Evolutionary conservation across 2,797 vertebrate genomes (phyloP).

Genomic region (Sorex maritimensis): DNA sequence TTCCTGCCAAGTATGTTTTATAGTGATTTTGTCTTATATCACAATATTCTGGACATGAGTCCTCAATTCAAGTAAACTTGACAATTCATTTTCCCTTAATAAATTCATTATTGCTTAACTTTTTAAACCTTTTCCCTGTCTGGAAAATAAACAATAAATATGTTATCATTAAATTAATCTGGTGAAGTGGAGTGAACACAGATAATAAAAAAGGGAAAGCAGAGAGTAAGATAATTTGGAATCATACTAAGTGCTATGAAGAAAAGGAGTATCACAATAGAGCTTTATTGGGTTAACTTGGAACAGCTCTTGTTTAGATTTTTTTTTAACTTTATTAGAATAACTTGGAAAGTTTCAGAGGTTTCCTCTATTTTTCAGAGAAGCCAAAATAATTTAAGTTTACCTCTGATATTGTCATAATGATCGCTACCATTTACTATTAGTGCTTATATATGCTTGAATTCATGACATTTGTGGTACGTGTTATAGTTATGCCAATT

Average conservation of each 20-base stretch:
- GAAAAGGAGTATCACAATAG: not conserved
- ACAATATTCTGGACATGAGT: no score
- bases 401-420: not conserved
- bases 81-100: no score
- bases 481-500: not conserved
- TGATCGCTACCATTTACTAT: not conserved
- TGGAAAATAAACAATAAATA: not conserved
- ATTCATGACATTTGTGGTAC: no score
- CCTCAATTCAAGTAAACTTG: no score
- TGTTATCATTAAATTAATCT: not conserved
- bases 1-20: no score
- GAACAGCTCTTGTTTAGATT: not conserved
- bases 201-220: not conserved
- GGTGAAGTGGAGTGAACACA: not conserved
- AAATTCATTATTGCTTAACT: no score
- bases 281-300: not conserved
- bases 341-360: not conserved
- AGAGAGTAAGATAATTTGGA: not conserved
- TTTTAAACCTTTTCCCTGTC: no score
- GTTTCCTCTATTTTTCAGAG: not conserved
- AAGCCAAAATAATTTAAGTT: not conserved
- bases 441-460: not conserved
- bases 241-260: no score
- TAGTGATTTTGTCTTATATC: no score
- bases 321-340: not conserved